These are phyloP conservation scores for Himalopsyche phryganea DNA, from an alignment of 1,140 invertebrate genomes.

Conservation along the genomic window DNA sequence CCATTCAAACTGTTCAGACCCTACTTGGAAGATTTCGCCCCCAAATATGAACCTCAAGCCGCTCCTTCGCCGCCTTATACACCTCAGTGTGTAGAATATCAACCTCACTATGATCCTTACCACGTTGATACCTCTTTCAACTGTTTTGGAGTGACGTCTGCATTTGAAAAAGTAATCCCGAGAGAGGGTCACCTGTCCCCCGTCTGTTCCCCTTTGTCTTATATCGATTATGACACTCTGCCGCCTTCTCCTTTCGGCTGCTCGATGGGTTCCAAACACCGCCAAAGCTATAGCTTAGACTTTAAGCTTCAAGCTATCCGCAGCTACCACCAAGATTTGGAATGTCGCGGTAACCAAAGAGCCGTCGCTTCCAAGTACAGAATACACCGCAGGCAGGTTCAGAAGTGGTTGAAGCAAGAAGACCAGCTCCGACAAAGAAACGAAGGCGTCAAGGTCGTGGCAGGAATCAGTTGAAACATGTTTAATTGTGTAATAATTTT, in stretches of 20 bases:
- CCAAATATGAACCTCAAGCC: slow-evolving; percentile 40
- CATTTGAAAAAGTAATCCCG: slow-evolving; percentile 18
- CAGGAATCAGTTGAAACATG: neutral
- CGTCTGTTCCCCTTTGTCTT: slow-evolving; percentile 1
- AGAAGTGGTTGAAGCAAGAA: slow-evolving; percentile 61
- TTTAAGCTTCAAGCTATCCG: slow-evolving; percentile 48
- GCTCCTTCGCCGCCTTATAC: slow-evolving; percentile 39
- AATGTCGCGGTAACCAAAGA: slow-evolving; percentile 58
- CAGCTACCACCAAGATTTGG: slow-evolving; percentile 46
- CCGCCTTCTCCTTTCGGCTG: slow-evolving; percentile 15
- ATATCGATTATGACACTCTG: neutral
- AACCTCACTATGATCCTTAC: slow-evolving; percentile 34
- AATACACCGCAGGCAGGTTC: slow-evolving; percentile 61
- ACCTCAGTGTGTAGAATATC: slow-evolving; percentile 33
- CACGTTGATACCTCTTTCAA: neutral
- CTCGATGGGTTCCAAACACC: slow-evolving; percentile 16
- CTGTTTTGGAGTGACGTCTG: slow-evolving; percentile 2
- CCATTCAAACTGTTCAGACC: slow-evolving; percentile 67
- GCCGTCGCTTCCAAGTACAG: slow-evolving; percentile 61
- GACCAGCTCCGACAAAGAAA: slow-evolving; percentile 41
- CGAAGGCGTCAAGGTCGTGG: neutral
- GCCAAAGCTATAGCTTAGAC: slow-evolving; percentile 43
- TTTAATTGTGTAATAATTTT: neutral
- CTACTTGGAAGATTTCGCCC: slow-evolving; percentile 59
- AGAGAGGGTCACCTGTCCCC: neutral